Conservation (phyloP, 2,797 vertebrate species). For the Amblyraja radiata region DNA sequence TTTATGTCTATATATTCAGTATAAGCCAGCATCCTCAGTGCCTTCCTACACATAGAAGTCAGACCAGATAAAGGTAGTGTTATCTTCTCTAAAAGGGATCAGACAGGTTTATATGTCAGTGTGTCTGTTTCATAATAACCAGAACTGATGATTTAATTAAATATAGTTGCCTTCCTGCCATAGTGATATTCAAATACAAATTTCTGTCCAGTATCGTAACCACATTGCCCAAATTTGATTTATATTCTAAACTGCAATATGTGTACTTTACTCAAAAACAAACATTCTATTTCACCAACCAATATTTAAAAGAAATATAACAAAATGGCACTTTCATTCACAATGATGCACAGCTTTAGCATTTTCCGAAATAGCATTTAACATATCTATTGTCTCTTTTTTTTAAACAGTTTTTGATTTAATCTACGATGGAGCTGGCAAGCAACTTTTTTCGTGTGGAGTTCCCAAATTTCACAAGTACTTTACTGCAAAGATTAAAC, state of each 20-base stretch:
- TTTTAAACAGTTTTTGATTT: constrained; percentile 52
- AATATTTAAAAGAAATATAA: background rate
- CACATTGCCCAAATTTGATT: background rate
- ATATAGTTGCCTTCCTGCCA: too few relatives aligned
- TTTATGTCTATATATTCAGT: too few relatives aligned
- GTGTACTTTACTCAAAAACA: background rate
- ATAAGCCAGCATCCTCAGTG: too few relatives aligned
- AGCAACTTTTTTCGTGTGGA: constrained; percentile 73
- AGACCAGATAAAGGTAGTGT: too few relatives aligned
- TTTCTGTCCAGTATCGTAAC: too few relatives aligned
- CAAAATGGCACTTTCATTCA: background rate
- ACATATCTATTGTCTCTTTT: constrained; percentile 45
- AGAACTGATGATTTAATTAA: too few relatives aligned
- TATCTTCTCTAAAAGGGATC: too few relatives aligned
- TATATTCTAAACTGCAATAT: background rate
- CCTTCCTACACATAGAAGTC: too few relatives aligned
- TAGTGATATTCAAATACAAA: too few relatives aligned
- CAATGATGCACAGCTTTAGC: background rate
- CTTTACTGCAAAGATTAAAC: constrained; percentile 75
- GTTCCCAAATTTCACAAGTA: constrained; percentile 77
- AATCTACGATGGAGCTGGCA: constrained; percentile 71
- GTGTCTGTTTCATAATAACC: too few relatives aligned
- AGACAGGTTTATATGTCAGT: too few relatives aligned
- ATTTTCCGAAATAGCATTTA: constrained; percentile 32
- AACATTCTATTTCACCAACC: background rate